Base-by-base conservation (phyloP, 2,888 invertebrate genomes). In the Dendrolimus pini region DNA sequence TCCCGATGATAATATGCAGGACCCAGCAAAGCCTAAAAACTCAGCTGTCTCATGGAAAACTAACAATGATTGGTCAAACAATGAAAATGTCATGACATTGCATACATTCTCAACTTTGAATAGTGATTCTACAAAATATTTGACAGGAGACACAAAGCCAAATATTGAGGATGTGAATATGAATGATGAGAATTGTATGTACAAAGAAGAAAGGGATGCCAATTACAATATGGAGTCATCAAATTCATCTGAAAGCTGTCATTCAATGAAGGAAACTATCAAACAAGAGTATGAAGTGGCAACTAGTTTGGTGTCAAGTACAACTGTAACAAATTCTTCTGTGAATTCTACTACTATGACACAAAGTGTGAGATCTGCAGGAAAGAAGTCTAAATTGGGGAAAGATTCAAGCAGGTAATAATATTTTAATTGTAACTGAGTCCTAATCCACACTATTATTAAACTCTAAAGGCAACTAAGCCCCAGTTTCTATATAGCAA, bases 191-290 rank as follows among this genome's bases (percentile, higher is more conserved):
- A 88, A 87, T 66, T 88, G 86, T 64, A 83, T 88, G 79, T 87
- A 83, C 61, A 89, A 89, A 70, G 86, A 89, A 59, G 89, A 89
- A 57, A 83, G 89, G 61, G 89, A 89, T 74, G 78, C 88, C 41
- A 90, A 89, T 67, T 90, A 78, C 67, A 89, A 89, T 67, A 89
- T 90, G 87, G 90, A 90, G 65, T 89, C 88, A 8, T 90, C 90
- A 52, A 90, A 89, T 61, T 90, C 90, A 1, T 90, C 90, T 1
- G 90, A 90, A 63, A 90, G 90, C 62, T 87, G 87, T 70, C 88
- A 90, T 55, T 90, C 90, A 30, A 79, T 87, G 81, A 90, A 89
- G 62, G 90, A 90, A 56, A 70, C 79, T 14, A 69, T 82, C 8
- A 89, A 89, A 59, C 85, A 83, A 62, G 89, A 89, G 47, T 62